Percentiles rank a stretch among this genome's conserved stretches.
phyloP scores from a whole-genome alignment of 23 tunicate genomes.

The Trididemnum nubilum region DNA sequence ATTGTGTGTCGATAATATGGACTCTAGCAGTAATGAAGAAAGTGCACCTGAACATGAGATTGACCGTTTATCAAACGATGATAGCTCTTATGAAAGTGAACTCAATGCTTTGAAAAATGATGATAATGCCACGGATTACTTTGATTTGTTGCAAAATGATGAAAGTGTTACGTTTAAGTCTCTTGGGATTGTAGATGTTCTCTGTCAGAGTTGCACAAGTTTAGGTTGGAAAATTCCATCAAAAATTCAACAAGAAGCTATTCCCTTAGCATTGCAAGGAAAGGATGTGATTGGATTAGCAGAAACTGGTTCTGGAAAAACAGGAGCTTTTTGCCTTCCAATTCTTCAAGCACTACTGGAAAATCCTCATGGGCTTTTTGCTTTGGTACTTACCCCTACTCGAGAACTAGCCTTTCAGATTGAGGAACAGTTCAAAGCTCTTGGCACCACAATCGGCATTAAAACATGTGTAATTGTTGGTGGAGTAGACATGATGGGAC shows the following conservation, averaged over 20 bases:
- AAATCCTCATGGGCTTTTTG: slow-evolving; percentile 74
- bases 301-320: slow-evolving; percentile 98
- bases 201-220: slow-evolving; percentile 63
- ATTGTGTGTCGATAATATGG: too few relatives aligned
- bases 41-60: too few relatives aligned
- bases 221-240: slow-evolving; percentile 91
- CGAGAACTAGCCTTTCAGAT: slow-evolving; percentile 95
- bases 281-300: slow-evolving; percentile 97
- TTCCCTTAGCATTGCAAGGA: slow-evolving; percentile 89
- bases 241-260: slow-evolving; percentile 94
- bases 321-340: slow-evolving; percentile 94
- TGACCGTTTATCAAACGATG: too few relatives aligned
- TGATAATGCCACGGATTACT: neutral
- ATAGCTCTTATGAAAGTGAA: too few relatives aligned
- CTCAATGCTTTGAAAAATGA: neutral
- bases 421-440: slow-evolving; percentile 93
- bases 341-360: slow-evolving; percentile 80
- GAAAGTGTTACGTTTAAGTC: slow-evolving; percentile 74
- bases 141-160: slow-evolving; percentile 41
- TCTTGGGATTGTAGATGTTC: slow-evolving; percentile 79
- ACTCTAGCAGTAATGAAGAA: too few relatives aligned
- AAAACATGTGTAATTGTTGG: slow-evolving; percentile 86
- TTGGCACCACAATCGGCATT: slow-evolving; percentile 85
- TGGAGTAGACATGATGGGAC: slow-evolving; percentile 89
- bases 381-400: slow-evolving; percentile 87